phyloP scores from a whole-genome alignment of 2,113 vertebrate species.

The Egretta garzetta region DNA sequence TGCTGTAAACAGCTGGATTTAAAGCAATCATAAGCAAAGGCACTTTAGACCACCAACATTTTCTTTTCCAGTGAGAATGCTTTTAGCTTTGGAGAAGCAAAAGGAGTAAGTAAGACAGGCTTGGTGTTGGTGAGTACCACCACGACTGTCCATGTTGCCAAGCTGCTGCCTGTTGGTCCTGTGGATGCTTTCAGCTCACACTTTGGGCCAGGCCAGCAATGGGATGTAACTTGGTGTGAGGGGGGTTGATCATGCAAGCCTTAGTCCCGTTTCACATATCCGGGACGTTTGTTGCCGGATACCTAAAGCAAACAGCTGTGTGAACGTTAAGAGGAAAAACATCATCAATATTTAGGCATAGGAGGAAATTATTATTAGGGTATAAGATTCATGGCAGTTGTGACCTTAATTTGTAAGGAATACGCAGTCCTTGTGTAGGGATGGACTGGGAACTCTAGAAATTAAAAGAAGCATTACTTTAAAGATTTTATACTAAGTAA shows the following conservation, averaged over 20 bases:
- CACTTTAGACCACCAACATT: neutral
- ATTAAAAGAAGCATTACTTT: neutral
- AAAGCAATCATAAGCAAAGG: neutral
- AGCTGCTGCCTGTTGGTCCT: neutral
- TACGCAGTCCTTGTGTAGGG: neutral
- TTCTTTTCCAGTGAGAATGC: neutral
- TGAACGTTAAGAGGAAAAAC: neutral
- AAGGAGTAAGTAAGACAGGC: neutral
- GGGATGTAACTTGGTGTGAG: neutral
- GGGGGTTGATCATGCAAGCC: neutral
- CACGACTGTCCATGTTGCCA: neutral
- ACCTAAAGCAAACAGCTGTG: neutral
- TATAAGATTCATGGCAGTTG: neutral
- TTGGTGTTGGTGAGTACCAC: neutral
- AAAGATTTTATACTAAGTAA: neutral
- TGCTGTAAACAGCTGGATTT: conserved; percentile 33
- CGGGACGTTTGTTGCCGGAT: accelerated
- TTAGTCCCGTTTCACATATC: neutral
- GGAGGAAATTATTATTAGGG: neutral
- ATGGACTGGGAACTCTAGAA: neutral
- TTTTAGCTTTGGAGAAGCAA: neutral
- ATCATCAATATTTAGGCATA: neutral
- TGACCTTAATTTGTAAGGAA: neutral
- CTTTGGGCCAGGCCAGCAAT: neutral
- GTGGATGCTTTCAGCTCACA: neutral